Base-by-base conservation (phyloP, 2,113 vertebrate species). In the mouse (Mus musculus) region DNA sequence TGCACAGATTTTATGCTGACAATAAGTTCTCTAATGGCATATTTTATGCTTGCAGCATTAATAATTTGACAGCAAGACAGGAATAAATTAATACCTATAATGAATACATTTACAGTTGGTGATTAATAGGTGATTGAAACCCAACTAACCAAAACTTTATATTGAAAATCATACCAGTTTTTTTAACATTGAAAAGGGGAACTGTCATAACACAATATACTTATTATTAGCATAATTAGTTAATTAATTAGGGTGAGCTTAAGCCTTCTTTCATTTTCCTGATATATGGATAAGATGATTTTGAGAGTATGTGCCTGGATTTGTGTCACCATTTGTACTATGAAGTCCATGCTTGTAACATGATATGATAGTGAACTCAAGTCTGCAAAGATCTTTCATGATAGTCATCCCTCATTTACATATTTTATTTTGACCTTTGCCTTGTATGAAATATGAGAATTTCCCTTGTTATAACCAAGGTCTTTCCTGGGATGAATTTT, bases 81-180 rank as follows among this genome's bases (percentile, higher is more conserved):
- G 33, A 96, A 95, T 22, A 96, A 98, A 98, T 91, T 96, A 97
- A 7, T 93, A 97, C 94, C 96, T 97, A 84, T 91, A 97, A 96
- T 61, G 3, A 89, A 87, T 97, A 89, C 78, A 12, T 96, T 98
- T 98, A 95, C 95, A 98, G 85, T 95, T 84, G 95, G 96, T 98
- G 95, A 97, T 96, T 98, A 98, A 98, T 98, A 98, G 96, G 49
- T 3, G 94, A 96, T 96, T 98, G 97, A 46, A 63, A 97, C 61
- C 95, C 81, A 97, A 95, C 95, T 89, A 97, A 85, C 93, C 93
- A 95, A 97, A 96, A 84, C 76, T 26, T 28, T 93, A 95, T 96
- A 97, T 90, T 91, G 95, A 95, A 97, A 98, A 98, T 93, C 92
- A 30, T 17, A 86, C 88, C 52, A 39, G 46, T 71, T 96, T 71